These are phyloP conservation scores for Autographa pulchrina DNA, from an alignment of 2,888 invertebrate species.

Conservation along the genomic window DNA sequence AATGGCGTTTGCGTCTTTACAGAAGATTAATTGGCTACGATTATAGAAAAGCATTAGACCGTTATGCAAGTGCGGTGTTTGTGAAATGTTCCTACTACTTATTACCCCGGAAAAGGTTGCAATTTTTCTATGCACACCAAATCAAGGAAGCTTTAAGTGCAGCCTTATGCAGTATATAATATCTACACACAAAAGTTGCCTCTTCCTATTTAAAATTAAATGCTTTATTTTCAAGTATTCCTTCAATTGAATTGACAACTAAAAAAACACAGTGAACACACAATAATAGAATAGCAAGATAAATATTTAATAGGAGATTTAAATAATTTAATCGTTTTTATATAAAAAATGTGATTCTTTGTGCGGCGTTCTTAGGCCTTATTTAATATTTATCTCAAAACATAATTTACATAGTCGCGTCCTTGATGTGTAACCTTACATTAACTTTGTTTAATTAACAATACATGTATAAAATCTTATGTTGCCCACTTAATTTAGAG, in stretches of 20 bases:
- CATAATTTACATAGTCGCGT: slow-evolving; percentile 3
- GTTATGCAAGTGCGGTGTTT: too few relatives aligned
- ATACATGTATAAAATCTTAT: background rate
- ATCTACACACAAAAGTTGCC: too few relatives aligned
- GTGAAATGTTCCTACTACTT: too few relatives aligned
- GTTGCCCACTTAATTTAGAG: background rate
- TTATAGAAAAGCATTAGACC: too few relatives aligned
- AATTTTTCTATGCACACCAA: too few relatives aligned
- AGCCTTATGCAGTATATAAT: too few relatives aligned
- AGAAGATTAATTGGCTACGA: too few relatives aligned
- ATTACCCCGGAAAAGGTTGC: too few relatives aligned
- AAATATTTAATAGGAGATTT: too few relatives aligned
- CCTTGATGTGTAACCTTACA: background rate
- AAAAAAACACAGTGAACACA: background rate
- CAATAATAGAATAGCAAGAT: too few relatives aligned
- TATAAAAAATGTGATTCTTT: slow-evolving; percentile 1
- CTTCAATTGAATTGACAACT: background rate
- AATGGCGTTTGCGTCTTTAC: too few relatives aligned
- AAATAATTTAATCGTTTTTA: background rate
- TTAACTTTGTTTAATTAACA: background rate
- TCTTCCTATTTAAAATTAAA: background rate
- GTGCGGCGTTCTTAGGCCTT: background rate
- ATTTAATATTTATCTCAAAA: background rate
- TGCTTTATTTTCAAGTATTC: background rate
- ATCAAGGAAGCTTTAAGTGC: too few relatives aligned